Base-by-base conservation (phyloP, 2,113 vertebrate species). In the Petroica traversi region DNA sequence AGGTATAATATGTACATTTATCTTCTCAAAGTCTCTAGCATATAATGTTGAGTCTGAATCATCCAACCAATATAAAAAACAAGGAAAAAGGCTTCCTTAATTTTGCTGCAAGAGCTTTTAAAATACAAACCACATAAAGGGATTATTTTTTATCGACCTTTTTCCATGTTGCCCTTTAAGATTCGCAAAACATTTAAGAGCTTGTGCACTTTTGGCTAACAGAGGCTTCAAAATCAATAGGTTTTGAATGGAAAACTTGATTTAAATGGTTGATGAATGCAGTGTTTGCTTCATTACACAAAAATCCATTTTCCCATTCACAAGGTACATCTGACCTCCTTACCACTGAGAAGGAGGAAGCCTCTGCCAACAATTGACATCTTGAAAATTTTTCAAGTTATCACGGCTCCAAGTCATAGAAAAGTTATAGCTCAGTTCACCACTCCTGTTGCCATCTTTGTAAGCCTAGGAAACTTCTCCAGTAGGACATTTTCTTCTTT, bases 221-320 rank as follows among this genome's bases (percentile, higher is more conserved):
- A 96, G 91, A 95, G 61, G 74, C 87, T 97, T 97, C 97, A 55
- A 95, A 93, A 96, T 97, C 96, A 96, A 79, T 97, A 97, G 49
- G 7, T 92, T 98, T 92, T 92, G 79, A 97, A 91, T 97, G 84
- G 92, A 97, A 97, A 97, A 94, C 77, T 93, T 92, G 90, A 94
- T 95, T 94, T 96, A 96, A 96, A 93, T 94, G 64, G 82, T 92
- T 93, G 92, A 91, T 97, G 94, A 95, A 96, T 93, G 85, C 55
- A 75, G 36, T 86, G 38, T 91, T 85, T 96, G 79, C 85, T 89
- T 94, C 57, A 88, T 88, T 95, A 88, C 92, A 92, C 88, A 91
- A 89, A 92, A 92, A 92, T 87, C 78, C 86, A 94, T 95, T 93
- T 96, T 89, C 54, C 91, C 62, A 92, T 97, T 95, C 95, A 92